These are phyloP conservation scores for Lacerta agilis DNA, from an alignment of 2,797 vertebrate genomes.

Conservation along the genomic window DNA sequence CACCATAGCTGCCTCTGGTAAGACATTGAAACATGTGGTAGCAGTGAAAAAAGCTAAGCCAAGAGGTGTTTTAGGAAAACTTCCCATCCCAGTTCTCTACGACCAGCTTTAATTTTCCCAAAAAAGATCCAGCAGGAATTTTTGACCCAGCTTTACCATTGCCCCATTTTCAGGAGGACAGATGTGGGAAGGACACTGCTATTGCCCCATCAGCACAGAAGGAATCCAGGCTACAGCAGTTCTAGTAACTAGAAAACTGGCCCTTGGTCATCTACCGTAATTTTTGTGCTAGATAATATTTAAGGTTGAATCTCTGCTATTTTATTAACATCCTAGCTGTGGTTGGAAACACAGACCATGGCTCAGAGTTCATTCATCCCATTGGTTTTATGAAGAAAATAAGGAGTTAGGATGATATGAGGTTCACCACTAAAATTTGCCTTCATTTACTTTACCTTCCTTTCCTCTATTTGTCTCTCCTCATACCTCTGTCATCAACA, in stretches of 20 bases:
- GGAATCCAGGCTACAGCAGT: background rate
- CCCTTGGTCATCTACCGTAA: background rate
- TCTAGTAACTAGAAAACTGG: background rate
- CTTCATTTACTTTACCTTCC: background rate
- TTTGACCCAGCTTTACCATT: too few species aligned
- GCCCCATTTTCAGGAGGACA: too few species aligned
- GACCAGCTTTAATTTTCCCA: too few species aligned
- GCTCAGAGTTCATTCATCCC: conserved; percentile 61
- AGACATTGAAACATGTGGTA: background rate
- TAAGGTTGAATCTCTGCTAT: conserved; percentile 27
- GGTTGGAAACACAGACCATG: conserved; percentile 52
- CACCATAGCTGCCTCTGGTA: background rate
- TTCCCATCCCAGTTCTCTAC: background rate
- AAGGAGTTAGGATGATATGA: conserved; percentile 65
- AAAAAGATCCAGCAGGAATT: too few species aligned
- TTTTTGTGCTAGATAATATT: background rate
- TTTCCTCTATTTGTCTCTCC: background rate
- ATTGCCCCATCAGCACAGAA: background rate
- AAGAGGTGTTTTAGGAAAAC: background rate
- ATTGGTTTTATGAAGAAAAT: conserved; percentile 72
- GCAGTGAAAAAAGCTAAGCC: background rate
- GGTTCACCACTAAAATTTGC: conserved; percentile 46
- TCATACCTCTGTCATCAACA: background rate
- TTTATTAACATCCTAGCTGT: conserved; percentile 20
- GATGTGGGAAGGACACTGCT: too few species aligned